These are phyloP conservation scores for Subanguina moxae DNA, from an alignment of 1,140 invertebrate genomes.

Conservation along the genomic window DNA sequence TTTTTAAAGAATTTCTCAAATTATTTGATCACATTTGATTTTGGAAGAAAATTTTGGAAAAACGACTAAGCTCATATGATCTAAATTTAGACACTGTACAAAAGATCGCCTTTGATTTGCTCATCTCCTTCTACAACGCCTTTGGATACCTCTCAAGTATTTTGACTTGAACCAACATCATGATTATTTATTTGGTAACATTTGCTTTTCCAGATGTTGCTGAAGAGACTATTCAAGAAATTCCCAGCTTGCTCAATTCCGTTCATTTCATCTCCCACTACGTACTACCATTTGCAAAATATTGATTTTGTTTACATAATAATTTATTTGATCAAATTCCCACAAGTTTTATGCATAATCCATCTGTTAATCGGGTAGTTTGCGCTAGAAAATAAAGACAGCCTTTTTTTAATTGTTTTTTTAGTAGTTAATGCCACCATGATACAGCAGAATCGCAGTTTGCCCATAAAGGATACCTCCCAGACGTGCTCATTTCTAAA, in stretches of 20 bases:
- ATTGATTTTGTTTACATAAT: conserved; percentile 29
- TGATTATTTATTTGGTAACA: not conserved
- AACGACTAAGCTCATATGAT: not conserved
- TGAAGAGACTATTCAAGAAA: conserved; percentile 32
- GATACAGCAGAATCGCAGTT: no score
- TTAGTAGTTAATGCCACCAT: no score
- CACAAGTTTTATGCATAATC: no score
- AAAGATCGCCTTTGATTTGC: conserved; percentile 43
- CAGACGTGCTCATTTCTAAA: no score
- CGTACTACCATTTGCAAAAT: conserved; percentile 48
- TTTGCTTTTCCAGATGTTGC: conserved; percentile 14
- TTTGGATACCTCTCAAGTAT: conserved; percentile 41
- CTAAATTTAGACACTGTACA: conserved; percentile 63
- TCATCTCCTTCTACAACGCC: conserved; percentile 35
- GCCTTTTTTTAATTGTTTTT: no score
- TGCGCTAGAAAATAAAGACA: no score
- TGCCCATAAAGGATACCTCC: no score
- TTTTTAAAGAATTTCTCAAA: not conserved
- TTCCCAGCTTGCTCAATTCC: conserved; percentile 37
- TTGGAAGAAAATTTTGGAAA: not conserved
- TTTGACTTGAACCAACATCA: conserved; percentile 2
- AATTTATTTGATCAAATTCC: no score
- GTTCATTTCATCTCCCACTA: conserved; percentile 41
- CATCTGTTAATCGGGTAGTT: no score
- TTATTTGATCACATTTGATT: not conserved